A percentile compares a stretch with the other conserved stretches of the same genome.
Evolutionary conservation across 1,140 invertebrate species (phyloP).

Genomic region (Bombus huntii): DNA sequence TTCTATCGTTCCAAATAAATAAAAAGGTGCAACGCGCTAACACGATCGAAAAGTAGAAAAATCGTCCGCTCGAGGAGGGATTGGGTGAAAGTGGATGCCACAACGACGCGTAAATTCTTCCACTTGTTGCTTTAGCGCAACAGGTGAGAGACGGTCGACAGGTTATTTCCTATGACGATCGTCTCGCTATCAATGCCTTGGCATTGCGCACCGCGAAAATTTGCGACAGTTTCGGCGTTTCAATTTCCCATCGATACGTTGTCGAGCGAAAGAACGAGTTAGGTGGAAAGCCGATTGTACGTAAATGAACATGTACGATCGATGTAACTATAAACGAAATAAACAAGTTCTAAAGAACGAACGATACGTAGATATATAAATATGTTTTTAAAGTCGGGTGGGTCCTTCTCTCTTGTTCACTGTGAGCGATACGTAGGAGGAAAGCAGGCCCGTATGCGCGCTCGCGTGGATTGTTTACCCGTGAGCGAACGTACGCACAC

Average conservation of each 20-base stretch:
- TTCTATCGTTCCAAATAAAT: no score
- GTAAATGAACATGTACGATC: no score
- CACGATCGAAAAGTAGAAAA: neutral
- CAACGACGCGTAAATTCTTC: slow-evolving; percentile 53
- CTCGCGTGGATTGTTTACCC: neutral
- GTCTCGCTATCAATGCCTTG: slow-evolving; percentile 44
- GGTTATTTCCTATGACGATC: slow-evolving; percentile 77
- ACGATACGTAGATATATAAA: no score
- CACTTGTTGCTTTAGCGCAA: slow-evolving; percentile 58
- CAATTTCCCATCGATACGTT: no score
- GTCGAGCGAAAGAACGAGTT: no score
- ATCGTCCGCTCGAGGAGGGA: neutral
- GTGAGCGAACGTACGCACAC: slow-evolving; percentile 23
- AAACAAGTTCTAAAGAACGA: no score
- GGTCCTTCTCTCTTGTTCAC: neutral
- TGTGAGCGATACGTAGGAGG: neutral
- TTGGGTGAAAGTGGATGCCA: slow-evolving; percentile 60
- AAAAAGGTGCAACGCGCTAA: neutral
- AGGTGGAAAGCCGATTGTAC: no score
- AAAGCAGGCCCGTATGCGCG: neutral
- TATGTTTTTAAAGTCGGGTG: neutral
- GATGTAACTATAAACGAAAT: no score
- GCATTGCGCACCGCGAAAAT: neutral
- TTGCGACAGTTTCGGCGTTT: no score
- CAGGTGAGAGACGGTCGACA: slow-evolving; percentile 79